Base-by-base conservation (phyloP, 2,888 invertebrate species). In the Elaeidobius kamerunicus region DNA sequence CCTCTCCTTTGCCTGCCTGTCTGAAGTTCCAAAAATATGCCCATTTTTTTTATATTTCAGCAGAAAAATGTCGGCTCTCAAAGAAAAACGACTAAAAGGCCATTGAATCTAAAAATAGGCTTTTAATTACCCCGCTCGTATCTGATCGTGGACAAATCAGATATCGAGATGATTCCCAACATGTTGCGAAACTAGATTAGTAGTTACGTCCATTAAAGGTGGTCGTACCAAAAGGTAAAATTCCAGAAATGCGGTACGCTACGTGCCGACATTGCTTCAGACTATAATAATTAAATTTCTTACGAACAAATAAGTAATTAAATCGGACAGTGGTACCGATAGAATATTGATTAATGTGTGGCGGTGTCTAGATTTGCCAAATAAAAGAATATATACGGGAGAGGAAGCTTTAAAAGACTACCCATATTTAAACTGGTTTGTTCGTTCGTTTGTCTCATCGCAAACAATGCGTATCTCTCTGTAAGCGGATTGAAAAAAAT, bases 251-350 rank as follows among this genome's bases (percentile, higher is more conserved):
- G 42, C 28, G 14, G 36, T 42, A 42, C 42, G 27, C 9, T 42
- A 49, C 42, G 38, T 43, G 36, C 42, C 38, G 38, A 28, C 50
- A 43, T 51, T 44, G 43, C 40, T 45, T 23, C 34, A 14, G 40
- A 52, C 39, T 40, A 47, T 45, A 52, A 47, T 52, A 41, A 52
- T 52, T 47, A 42, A 52, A 52, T 47, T 47, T 46, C 46, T 52
- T 46, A 34, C 41, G 15, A 44, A 41, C 52, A 52, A 52, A 47
- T 52, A 52, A 46, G 46, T 52, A 41, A 52, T 52, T 52, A 52
- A 52, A 52, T 52, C 52, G 42, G 47, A 47, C 32, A 40, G 27
- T 36, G 36, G 27, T 36, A 47, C 36, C 52, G 41, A 52, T 47
- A 34, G 52, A 52, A 52, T 52, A 52, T 52, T 52, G 52, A 52